Base-by-base conservation (phyloP, 2,888 invertebrate species). In the Yponomeuta evonymella region DNA sequence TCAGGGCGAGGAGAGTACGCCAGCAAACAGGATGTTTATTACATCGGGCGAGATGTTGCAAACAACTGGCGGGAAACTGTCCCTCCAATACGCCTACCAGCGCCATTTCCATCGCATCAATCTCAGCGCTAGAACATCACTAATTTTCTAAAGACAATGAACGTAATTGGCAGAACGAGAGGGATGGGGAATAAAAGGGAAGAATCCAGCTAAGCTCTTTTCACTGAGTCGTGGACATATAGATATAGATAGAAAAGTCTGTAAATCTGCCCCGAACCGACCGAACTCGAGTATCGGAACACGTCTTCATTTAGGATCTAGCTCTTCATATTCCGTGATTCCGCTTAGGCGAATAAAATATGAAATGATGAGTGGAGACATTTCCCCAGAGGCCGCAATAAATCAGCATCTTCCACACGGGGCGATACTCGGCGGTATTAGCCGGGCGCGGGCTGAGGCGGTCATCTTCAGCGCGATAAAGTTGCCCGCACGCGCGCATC, bases 391-490 rank as follows among this genome's bases (percentile, higher is more conserved):
- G 51, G 51, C 15, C 33, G 30, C 30, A 65, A 65, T 65, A 65
- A 65, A 65, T 65, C 33, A 65, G 29, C 29, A 30, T 65, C 65
- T 65, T 65, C n/a, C 33, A 65, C 65, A 65, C 51, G 51, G 51
- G 30, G 33, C 29, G 33, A 65, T 65, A 30, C 65, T 30, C 33
- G 30, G 65, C 29, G 33, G 29, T 30, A 65, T 65, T 23, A 70
- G 66, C 67, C 33, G 30, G 58, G 15, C 30, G 66, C 48, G 51
- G 48, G 48, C 65, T 72, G 70, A 70, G 70, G 48, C 69, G 36
- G 70, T 71, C 62, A 72, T 73, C 72, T 72, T 70, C 68, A 72
- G 70, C 70, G 69, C 72, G 70, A 73, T 72, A 72, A 70, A 67
- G 70, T 70, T 70, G 67, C 33, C 67, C 67, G 68, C 71, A 67